phyloP scores from a whole-genome alignment of 2,797 vertebrate genomes.

The Tapirus indicus region DNA sequence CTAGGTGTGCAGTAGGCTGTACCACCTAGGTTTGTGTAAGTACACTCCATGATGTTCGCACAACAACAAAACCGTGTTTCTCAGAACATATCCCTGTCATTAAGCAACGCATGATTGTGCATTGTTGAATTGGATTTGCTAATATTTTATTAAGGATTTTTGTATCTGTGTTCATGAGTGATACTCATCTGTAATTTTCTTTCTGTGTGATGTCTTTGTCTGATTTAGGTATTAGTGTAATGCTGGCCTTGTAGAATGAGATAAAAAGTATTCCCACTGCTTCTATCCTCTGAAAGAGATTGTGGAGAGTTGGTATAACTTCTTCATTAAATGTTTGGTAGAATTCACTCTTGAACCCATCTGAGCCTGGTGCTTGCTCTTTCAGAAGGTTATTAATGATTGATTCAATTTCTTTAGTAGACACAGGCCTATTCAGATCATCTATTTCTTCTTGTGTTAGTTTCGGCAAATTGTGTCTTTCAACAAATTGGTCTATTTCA shows the following conservation, averaged over 20 bases:
- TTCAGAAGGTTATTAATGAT: background rate
- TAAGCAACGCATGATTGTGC: background rate
- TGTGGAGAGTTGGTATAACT: background rate
- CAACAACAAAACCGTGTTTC: too few relatives aligned
- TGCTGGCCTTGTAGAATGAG: background rate
- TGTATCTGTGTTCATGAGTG: background rate
- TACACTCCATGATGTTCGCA: background rate
- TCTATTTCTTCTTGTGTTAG: background rate
- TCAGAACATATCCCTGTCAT: background rate
- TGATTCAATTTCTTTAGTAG: background rate
- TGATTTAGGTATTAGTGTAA: background rate
- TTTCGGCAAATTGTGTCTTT: background rate
- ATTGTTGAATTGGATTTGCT: background rate
- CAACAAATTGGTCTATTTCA: background rate
- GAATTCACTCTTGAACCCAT: background rate
- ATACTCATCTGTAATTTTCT: background rate
- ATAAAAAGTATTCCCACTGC: background rate
- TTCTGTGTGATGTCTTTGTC: background rate
- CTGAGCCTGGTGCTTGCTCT: background rate
- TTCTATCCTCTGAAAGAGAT: background rate
- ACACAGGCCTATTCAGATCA: background rate
- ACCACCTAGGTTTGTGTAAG: background rate
- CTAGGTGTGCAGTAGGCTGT: background rate
- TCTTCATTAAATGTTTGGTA: background rate
- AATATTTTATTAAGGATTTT: background rate